Conservation (phyloP, 1,140 invertebrate genomes). For the Brachionus calyciflorus region DNA sequence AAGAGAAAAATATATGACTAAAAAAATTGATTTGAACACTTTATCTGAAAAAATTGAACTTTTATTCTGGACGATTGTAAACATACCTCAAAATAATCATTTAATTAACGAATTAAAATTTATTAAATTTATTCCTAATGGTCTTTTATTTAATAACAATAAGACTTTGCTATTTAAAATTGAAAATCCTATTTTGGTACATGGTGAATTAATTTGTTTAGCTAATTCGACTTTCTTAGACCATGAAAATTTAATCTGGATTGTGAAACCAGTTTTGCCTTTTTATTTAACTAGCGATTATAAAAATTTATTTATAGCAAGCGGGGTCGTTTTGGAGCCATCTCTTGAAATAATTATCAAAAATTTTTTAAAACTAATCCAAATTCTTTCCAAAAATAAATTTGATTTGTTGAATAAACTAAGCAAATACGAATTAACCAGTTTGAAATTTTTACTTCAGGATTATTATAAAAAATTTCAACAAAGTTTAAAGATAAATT, state of each 20-base stretch:
- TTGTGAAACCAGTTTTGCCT: not conserved
- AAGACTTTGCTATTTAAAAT: too few species aligned
- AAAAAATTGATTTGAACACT: not conserved
- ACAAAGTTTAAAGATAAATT: not conserved
- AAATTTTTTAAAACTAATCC: not conserved
- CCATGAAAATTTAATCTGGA: not conserved
- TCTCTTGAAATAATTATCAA: not conserved
- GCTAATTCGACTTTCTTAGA: not conserved
- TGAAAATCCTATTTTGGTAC: not conserved
- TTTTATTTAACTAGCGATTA: not conserved
- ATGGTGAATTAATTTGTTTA: conserved; percentile 22
- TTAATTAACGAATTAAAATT: not conserved
- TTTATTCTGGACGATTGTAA: not conserved
- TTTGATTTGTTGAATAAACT: not conserved
- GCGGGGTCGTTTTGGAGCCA: not conserved
- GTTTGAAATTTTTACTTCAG: not conserved
- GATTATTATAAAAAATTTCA: not conserved
- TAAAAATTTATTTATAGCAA: not conserved
- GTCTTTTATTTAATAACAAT: too few species aligned
- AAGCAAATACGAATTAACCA: not conserved
- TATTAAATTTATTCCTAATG: conserved; percentile 10
- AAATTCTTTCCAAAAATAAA: not conserved
- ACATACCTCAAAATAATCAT: not conserved
- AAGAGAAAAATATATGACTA: not conserved
- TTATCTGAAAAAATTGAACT: too few species aligned